Conservation (phyloP, 2,888 invertebrate species). For the Euproctis similis region DNA sequence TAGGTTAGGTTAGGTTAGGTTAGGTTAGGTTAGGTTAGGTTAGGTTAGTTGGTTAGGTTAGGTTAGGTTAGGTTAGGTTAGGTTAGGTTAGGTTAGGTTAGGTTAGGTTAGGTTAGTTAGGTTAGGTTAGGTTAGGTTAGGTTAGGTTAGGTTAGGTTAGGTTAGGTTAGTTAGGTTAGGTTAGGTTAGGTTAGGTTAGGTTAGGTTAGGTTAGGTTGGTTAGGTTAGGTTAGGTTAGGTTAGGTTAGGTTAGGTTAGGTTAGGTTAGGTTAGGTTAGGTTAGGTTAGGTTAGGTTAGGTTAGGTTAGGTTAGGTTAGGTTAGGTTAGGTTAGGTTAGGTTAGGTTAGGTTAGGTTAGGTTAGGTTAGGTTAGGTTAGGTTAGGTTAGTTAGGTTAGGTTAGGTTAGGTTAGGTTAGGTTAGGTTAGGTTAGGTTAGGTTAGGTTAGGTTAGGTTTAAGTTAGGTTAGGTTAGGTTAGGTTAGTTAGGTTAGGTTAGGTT, state of each 20-base stretch:
- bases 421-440: no score
- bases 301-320: slow-evolving; percentile 12
- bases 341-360: slow-evolving; percentile 20
- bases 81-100: slow-evolving; percentile 6
- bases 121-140: slow-evolving; percentile 8
- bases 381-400: slow-evolving; percentile 15
- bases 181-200: slow-evolving; percentile 10
- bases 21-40: slow-evolving; percentile 7
- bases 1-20: slow-evolving; percentile 14
- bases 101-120: slow-evolving; percentile 9
- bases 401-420: no score
- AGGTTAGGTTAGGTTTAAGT: no score
- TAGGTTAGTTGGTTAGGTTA: no score
- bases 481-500: no score
- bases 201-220: no score
- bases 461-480: no score
- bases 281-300: slow-evolving; percentile 9
- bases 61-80: slow-evolving; percentile 7
- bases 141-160: slow-evolving; percentile 2
- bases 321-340: slow-evolving; percentile 18
- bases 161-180: slow-evolving; percentile 7
- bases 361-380: slow-evolving; percentile 17
- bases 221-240: slow-evolving; percentile 9
- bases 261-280: slow-evolving; percentile 18
- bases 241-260: slow-evolving; percentile 8